Base-by-base conservation (phyloP, 2,113 vertebrate genomes). In the Chloropsis cyanopogon region DNA sequence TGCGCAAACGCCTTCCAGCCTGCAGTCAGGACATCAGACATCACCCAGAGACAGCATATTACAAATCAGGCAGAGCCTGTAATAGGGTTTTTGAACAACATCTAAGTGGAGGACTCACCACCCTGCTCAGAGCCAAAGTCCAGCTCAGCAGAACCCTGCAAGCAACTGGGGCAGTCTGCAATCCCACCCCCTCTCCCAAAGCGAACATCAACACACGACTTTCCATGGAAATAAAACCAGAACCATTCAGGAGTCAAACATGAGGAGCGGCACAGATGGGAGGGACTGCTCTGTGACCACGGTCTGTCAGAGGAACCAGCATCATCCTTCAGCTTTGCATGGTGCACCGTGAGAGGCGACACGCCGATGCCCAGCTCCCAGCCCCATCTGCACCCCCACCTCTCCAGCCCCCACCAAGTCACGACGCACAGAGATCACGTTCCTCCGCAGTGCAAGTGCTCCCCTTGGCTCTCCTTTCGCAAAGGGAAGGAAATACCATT, bases 361-460 rank as follows among this genome's bases (percentile, higher is more conserved):
- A 1, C 3, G 0, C 8, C 0, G 3, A 6, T 14, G 11, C 41
- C 24, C 50, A 60, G 71, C 37, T 86, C 35, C 53, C 82, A 81
- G 82, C 49, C 37, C 53, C 28, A 22, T 21, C 73, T 76, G 31
- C 49, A 70, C 14, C 68, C 69, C 31, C 37, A 37, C 10, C 7
- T 84, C 28, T 24, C 23, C 90, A 84, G 91, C 86, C 79, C 82
- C 90, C 85, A 53, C 20, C 11, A 2, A 83, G 35, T 56, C 64
- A 69, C 0, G 0, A 39, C 0, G 0, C 42, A 63, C 47, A 81
- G 12, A 31, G 14, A 19, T 37, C 46, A 2, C 1, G 1, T n/a
- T 59, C 10, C 41, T 44, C 33, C 5, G 1, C 42, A 26, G 47
- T 14, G 1, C 68, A 53, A 73, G n/a, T 9, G 11, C 28, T 80